These are phyloP conservation scores for Drosophila seclusa DNA, from an alignment of 2,888 invertebrate species.

Conservation along the genomic window DNA sequence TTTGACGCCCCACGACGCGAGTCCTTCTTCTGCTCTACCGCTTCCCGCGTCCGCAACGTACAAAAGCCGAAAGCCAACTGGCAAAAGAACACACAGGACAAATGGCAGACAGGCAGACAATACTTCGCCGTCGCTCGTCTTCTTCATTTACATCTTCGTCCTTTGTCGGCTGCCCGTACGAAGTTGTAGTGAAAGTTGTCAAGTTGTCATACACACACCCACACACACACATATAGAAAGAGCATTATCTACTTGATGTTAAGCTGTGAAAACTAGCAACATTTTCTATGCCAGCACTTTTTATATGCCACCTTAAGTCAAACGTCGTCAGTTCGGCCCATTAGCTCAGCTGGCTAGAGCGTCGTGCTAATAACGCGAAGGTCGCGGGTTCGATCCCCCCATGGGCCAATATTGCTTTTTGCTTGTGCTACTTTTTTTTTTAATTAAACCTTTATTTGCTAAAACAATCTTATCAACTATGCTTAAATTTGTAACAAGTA, in stretches of 20 bases:
- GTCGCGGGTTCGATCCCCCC: slow-evolving; percentile 78
- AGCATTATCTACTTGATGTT: slow-evolving; percentile 11
- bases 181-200: slow-evolving; percentile 40
- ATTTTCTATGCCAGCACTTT: neutral
- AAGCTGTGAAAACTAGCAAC: slow-evolving; percentile 7
- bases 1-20: slow-evolving; percentile 10
- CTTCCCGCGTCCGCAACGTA: slow-evolving; percentile 57
- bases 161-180: slow-evolving; percentile 47
- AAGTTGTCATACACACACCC: slow-evolving; percentile 8
- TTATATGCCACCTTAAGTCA: neutral
- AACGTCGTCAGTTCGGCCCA: slow-evolving; percentile 36
- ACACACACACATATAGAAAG: neutral
- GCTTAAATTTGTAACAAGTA: neutral
- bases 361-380: slow-evolving; percentile 78
- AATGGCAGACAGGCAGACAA: slow-evolving; percentile 14
- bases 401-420: slow-evolving; percentile 54
- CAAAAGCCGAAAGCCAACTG: slow-evolving; percentile 77
- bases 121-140: slow-evolving; percentile 25
- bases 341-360: slow-evolving; percentile 80
- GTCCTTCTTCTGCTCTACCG: neutral
- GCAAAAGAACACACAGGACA: slow-evolving; percentile 33
- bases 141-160: slow-evolving; percentile 33
- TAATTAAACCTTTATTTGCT: neutral
- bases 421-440: slow-evolving; percentile 1
- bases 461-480: neutral